Evolutionary conservation across 2,888 invertebrate genomes (phyloP), one percentile per base, ranked within the genome.

Genomic region (Dolomedes plantarius): DNA sequence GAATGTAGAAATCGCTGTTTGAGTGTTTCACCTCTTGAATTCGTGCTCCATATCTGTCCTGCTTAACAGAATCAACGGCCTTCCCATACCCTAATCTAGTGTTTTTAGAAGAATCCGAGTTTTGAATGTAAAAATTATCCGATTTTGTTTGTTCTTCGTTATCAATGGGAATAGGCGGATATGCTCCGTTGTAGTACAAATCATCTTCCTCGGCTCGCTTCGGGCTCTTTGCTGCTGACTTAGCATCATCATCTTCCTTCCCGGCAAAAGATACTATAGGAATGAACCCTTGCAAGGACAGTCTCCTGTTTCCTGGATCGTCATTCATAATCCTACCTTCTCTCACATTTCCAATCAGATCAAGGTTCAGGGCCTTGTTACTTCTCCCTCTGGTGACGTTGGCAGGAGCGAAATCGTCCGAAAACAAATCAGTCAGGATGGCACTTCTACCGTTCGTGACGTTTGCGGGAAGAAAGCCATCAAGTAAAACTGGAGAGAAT

Each of bases 251-350:
- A 16, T 36, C 76, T 11, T 88, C 71, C n/a, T 88, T 81, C 7
- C 64, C 86, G 11, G 79, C 5, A 36, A 89, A 78, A 3, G 88
- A 78, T 2, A 89, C 86, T 39, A 89, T 89, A 7, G 89, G 89
- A 29, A 89, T 89, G 77, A 89, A 89, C 7, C 89, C 89, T 69
- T 89, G 88, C 36, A 89, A 80, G 27, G 81, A 62, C 28, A 89
- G 19, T 41, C 67, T 39, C n/a, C 82, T 64, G 31, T 86, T 81
- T 2, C 81, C 85, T 13, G 78, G 83, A 36, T 88, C 85, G n/a
- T 89, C 86, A 65, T 89, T 89, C 9, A 89, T 29, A 9, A 89
- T 89, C 56, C 89, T 72, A 19, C 86, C 88, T 67, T 88, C 81
- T 36, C 88, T 68, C 3, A 73, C 29, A 36, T 64, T 69, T 7